Base-by-base conservation (phyloP, 2,888 invertebrate genomes). In the Andrena flavipes region DNA sequence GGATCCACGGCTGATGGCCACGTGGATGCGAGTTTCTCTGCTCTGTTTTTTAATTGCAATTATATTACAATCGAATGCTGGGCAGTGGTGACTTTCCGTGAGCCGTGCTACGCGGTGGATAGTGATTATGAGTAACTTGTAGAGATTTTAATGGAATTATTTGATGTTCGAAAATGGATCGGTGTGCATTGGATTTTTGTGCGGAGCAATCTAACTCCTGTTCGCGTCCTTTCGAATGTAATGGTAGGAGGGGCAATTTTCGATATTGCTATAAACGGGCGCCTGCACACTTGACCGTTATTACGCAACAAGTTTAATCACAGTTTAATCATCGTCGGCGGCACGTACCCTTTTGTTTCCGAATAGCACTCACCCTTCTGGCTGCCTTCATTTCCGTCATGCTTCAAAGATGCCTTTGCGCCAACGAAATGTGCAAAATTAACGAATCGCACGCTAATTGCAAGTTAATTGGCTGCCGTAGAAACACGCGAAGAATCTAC, bases 401-500 rank as follows among this genome's bases (percentile, higher is more conserved):
- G 16, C 54, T 64, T 75, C 72, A 67, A 59, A 69, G 35, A 42
- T 49, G 3, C 23, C 62, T 64, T 42, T 16, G 29, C 23, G 10
- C 59, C 51, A 42, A 70, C 56, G 69, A 62, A 77, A 80, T 69
- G 76, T 75, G 71, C 79, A 68, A 80, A 78, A 83, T 81, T 82
- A 87, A 81, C 74, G 85, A 85, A 81, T 85, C 81, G 67, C 63
- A 23, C 60, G 68, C 72, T 87, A 87, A 83, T 85, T 87, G 64
- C 77, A 71, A 87, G 87, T 85, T 87, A 85, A 87, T 87, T 86
- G 68, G 84, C 64, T 74, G 68, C 56, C 72, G 64, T 56, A 60
- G 69, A 67, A 62, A 42, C 74, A 49, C 72, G 79, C 62, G 76
- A 63, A 85, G 75, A 76, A 76, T 78, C 74, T 67, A 48, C 69